These are phyloP conservation scores for Sorex maritimensis DNA, from an alignment of 2,797 vertebrate species.

Conservation along the genomic window DNA sequence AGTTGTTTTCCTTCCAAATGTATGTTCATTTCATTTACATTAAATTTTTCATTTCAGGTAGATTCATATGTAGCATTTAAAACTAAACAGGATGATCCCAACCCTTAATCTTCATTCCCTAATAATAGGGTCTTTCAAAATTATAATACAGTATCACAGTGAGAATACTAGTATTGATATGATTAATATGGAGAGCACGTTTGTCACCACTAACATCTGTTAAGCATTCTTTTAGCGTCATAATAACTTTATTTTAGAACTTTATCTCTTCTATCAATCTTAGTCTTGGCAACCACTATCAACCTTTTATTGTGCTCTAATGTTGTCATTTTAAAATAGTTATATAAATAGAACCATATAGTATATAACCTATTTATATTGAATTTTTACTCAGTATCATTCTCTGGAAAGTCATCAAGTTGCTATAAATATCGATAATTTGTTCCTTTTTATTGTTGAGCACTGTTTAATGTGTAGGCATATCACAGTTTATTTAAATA, in stretches of 20 bases:
- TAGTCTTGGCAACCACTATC: background rate
- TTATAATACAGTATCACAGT: background rate
- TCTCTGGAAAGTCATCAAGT: background rate
- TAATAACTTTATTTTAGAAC: background rate
- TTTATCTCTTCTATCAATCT: accelerated
- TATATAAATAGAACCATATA: background rate
- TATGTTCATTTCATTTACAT: background rate
- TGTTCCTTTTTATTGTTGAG: background rate
- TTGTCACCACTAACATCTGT: background rate
- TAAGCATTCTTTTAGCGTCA: background rate
- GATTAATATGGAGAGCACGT: background rate
- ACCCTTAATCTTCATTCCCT: background rate
- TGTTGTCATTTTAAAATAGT: background rate
- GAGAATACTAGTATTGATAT: background rate
- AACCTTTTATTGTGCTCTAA: background rate
- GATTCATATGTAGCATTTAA: background rate
- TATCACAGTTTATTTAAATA: background rate
- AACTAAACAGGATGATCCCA: background rate
- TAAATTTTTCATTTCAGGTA: constrained; percentile 9
- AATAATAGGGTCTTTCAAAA: background rate
- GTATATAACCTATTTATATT: background rate
- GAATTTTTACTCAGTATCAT: constrained; percentile 9
- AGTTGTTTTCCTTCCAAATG: background rate
- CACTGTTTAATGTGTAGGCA: background rate
- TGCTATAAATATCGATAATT: background rate